phyloP scores from a whole-genome alignment of 2,888 invertebrate genomes.

The Scaptodrosophila latifasciaeformis region DNA sequence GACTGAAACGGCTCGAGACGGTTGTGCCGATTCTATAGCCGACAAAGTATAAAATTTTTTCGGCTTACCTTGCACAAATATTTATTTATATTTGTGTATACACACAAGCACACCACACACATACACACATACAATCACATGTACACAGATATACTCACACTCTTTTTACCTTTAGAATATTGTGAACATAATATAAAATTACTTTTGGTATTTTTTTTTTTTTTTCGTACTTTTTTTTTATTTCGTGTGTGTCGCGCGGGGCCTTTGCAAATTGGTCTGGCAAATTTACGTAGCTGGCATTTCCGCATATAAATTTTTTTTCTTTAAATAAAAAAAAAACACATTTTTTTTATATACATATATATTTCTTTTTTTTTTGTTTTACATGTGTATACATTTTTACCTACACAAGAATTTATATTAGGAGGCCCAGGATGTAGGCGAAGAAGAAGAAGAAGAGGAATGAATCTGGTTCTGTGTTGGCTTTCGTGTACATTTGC shows the following conservation, averaged over 20 bases:
- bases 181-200: constrained; percentile 44
- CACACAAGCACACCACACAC: constrained; percentile 43
- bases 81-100: constrained; percentile 30
- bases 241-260: too few species aligned
- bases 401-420: background rate
- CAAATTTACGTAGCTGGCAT: constrained; percentile 6
- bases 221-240: too few species aligned
- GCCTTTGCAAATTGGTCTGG: constrained; percentile 3
- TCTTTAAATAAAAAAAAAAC: too few species aligned
- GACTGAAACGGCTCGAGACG: background rate
- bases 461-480: too few species aligned
- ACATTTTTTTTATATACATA: constrained; percentile 21
- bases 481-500: too few species aligned
- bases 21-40: constrained; percentile 11
- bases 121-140: constrained; percentile 41
- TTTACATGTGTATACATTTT: background rate
- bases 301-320: constrained; percentile 28
- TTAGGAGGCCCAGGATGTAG: too few species aligned
- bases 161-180: background rate
- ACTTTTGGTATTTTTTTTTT: too few species aligned
- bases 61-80: constrained; percentile 64
- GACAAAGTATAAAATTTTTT: constrained; percentile 55
- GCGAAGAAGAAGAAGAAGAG: too few species aligned
- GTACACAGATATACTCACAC: background rate
- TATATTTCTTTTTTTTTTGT: constrained; percentile 31